Percentiles rank a stretch among this genome's conserved stretches.
These are phyloP conservation scores for Telmatherina bonti DNA, from an alignment of 2,797 vertebrate genomes.

Conservation along the genomic window DNA sequence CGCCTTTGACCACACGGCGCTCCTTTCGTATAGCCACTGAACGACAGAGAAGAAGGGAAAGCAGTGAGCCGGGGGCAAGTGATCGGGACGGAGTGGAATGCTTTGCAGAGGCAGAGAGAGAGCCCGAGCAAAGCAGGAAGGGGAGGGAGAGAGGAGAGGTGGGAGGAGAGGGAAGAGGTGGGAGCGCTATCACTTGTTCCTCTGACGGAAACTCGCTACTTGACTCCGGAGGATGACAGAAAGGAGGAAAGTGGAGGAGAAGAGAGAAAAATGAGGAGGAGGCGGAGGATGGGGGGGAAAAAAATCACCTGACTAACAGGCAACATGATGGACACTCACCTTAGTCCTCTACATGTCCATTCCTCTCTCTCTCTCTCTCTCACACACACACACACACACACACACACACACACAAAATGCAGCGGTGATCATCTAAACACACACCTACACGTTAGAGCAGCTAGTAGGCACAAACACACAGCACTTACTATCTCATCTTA, in stretches of 20 bases:
- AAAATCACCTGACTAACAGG: constrained; percentile 46
- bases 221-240: constrained; percentile 75
- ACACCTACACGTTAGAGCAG: constrained; percentile 50
- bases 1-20: constrained; percentile 83
- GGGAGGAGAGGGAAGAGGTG: constrained; percentile 73
- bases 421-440: constrained; percentile 34
- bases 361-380: no score
- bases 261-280: constrained; percentile 20
- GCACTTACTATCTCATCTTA: constrained; percentile 79
- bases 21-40: constrained; percentile 89
- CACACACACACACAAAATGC: constrained; percentile 9
- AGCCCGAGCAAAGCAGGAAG: constrained; percentile 59
- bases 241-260: constrained; percentile 54
- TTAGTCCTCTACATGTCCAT: constrained; percentile 32
- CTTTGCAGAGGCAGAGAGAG: constrained; percentile 71
- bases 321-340: constrained; percentile 48
- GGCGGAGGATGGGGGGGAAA: constrained; percentile 15
- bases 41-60: constrained; percentile 69
- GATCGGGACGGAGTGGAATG: constrained; percentile 78
- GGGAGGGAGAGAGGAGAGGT: constrained; percentile 66
- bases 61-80: constrained; percentile 72
- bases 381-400: background rate
- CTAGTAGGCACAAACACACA: constrained; percentile 55
- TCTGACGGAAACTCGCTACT: constrained; percentile 78
- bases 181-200: constrained; percentile 80